These are phyloP conservation scores for Mastomys coucha DNA, from an alignment of 2,113 vertebrate genomes.

Conservation along the genomic window DNA sequence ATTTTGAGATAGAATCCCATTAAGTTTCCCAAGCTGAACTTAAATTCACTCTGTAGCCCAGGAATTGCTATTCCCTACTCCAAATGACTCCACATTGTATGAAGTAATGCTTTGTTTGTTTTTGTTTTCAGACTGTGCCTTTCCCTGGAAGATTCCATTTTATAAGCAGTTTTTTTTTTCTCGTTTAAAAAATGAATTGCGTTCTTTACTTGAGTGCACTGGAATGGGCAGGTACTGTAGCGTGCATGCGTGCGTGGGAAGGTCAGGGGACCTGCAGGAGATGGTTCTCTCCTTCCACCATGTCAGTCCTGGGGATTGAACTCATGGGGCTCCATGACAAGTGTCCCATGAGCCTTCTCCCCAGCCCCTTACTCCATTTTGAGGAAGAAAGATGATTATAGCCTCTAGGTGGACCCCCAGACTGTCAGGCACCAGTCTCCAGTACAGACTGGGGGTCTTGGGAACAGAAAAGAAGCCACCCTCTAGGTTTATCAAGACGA, in stretches of 20 bases:
- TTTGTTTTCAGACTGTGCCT: not conserved
- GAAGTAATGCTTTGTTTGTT: too few relatives aligned
- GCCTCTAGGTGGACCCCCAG: too few relatives aligned
- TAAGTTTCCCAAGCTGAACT: too few relatives aligned
- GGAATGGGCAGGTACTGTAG: not conserved
- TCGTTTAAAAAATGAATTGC: not conserved
- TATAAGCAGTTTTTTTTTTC: not conserved
- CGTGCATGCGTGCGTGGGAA: not conserved
- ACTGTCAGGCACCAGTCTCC: not conserved
- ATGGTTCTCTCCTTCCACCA: not conserved
- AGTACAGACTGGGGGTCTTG: not conserved
- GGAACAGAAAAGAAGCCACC: not conserved
- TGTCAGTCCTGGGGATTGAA: not conserved
- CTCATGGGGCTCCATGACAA: not conserved
- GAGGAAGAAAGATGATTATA: not conserved
- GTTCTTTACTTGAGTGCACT: not conserved
- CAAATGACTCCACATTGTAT: not conserved
- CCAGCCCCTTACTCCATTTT: not conserved
- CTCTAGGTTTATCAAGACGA: not conserved
- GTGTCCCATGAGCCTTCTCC: not conserved
- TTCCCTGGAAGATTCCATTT: not conserved
- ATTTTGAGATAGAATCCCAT: not conserved
- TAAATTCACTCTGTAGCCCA: not conserved
- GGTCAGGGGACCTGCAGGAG: not conserved
- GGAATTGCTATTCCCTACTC: not conserved